Evolutionary conservation across 2,888 invertebrate genomes (phyloP), one percentile per base, ranked within the genome.

Genomic region (Drosophila buzzatii): DNA sequence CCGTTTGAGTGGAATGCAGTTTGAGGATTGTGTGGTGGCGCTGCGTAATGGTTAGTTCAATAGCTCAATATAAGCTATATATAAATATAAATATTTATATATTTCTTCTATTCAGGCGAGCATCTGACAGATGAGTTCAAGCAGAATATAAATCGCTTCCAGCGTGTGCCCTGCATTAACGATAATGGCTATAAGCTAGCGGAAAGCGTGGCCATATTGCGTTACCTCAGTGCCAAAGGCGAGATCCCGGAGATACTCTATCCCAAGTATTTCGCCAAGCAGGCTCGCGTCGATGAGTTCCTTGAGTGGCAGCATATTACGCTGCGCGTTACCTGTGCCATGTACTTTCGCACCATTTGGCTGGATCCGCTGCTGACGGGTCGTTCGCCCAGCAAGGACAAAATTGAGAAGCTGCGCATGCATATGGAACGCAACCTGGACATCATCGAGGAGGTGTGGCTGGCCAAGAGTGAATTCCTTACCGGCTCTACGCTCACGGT

Each of bases 251-350:
- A 95, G 79, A 93, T 95, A 70, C 95, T 95, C 94, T 96, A 96
- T 91, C 96, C 96, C 7, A 93, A 93, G 74, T 95, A 96, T 73
- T 93, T 94, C 18, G 93, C 94, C 73, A 89, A 92, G 41, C 95
- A 95, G 91, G 95, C 95, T 0, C 93, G 93, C 73, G 94, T 96
- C 9, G 96, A 96, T 84, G 96, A 96, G 91, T 96, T 95, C 90
- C 93, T 96, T 65, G 95, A 95, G 90, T 96, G 96, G 96, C 96
- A 96, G 70, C 96, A 96, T 87, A 90, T 94, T 7, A 95, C 95
- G 0, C 61, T 91, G 18, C 93, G 96, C 66, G 73, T 94, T 0
- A 92, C 93, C 70, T 95, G 95, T 76, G 92, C 95, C 1, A 87
- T 94, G 82, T 95, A 95, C 82, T 96, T 96, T 79, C 93, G 93